Conservation (phyloP, 2,113 vertebrate genomes). For the Seriola quinqueradiata region DNA sequence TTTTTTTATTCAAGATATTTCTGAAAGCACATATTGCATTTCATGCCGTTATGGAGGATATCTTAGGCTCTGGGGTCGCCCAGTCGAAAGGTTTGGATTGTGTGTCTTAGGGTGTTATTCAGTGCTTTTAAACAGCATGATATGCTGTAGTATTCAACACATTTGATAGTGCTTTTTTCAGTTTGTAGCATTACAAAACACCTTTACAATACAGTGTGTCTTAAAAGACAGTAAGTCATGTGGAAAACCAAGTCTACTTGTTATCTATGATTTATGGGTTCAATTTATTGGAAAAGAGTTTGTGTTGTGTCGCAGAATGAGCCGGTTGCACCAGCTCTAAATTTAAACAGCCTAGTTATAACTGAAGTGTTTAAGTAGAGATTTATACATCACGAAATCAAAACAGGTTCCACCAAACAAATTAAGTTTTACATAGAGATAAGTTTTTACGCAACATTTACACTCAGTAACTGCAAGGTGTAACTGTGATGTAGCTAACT, state of each 20-base stretch:
- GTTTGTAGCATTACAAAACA: constrained; percentile 36
- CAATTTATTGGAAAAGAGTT: neutral
- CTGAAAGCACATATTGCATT: neutral
- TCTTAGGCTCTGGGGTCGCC: neutral
- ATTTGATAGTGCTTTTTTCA: constrained; percentile 30
- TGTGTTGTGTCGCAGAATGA: neutral
- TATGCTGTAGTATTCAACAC: constrained; percentile 14
- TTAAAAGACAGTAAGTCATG: neutral
- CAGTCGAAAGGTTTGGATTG: constrained; percentile 8
- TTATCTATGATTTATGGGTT: neutral
- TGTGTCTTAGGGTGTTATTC: constrained; percentile 27
- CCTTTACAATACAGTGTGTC: constrained; percentile 19
- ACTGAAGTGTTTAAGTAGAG: neutral
- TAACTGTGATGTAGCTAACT: no score
- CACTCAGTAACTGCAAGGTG: no score
- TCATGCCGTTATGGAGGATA: neutral
- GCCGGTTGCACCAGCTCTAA: neutral
- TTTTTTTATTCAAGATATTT: neutral
- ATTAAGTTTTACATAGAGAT: no score
- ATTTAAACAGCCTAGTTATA: neutral
- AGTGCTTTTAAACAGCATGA: constrained; percentile 33
- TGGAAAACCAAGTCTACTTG: neutral
- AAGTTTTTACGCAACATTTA: no score
- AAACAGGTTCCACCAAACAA: no score
- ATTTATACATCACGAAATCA: neutral